Evolutionary conservation across 2,113 vertebrate genomes (phyloP), one percentile per base, ranked within the genome.

Genomic region (Macquaria australasica): DNA sequence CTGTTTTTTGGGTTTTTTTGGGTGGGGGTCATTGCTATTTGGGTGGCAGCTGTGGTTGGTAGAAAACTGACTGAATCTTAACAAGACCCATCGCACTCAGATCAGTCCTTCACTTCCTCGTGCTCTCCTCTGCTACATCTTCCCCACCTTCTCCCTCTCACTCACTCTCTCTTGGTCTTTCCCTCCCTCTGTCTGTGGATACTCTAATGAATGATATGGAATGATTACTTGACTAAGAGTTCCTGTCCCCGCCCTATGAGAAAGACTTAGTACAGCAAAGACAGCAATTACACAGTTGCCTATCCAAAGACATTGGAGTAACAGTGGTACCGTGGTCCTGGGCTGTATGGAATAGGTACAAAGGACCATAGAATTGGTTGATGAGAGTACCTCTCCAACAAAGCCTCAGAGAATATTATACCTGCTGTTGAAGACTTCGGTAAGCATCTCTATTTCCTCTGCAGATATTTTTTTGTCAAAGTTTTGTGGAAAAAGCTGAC

Each of bases 201-300:
- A 71, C 87, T 86, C 86, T 82, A 86, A 89, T 92, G 79, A 90
- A 88, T 86, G 86, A 93, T 88, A 88, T 68, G 81, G 79, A 93
- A 91, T 82, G 90, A 94, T 89, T 82, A 83, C 82, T 88, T 84
- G 72, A 88, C 78, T n/a, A 66, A 75, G 90, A 87, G 93, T 67
- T 85, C 81, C 84, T 88, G 81, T 81, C 90, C 78, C 88, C 82
- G 77, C 90, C 93, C 84, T 70, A 2, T 5, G 15, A 87, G 77
- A 60, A 71, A 60, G 88, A 91, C 58, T 79, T 88, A 58, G 84
- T 69, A 75, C 59, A 77, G 64, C 85, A 80, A 62, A 37, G 0
- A 58, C 70, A 55, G 72, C 79, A 85, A 73, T 68, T 76, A 77
- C 48, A 86, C 81, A 73, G 73, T 87, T 74, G 82, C 50, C 48